phyloP scores from a whole-genome alignment of 2,888 invertebrate genomes.

The Brenthis hecate region DNA sequence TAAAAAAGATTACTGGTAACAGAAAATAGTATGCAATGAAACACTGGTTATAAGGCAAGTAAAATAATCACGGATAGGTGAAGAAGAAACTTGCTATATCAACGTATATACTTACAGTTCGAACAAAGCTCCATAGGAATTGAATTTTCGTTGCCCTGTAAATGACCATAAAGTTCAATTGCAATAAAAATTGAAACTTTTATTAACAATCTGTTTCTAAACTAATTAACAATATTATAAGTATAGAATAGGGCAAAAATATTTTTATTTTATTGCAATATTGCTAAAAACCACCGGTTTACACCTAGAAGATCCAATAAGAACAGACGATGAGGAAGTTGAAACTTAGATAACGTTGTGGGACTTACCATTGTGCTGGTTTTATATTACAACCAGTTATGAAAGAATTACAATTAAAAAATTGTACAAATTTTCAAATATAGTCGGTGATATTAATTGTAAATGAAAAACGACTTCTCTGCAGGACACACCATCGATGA shows the following conservation, averaged over 20 bases:
- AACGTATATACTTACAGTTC: slow-evolving; percentile 88
- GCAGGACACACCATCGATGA: slow-evolving; percentile 47
- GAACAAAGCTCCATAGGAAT: slow-evolving; percentile 98
- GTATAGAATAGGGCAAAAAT: background rate
- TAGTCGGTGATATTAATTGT: slow-evolving; percentile 25
- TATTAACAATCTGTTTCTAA: background rate
- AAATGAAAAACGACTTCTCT: slow-evolving; percentile 35
- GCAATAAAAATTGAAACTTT: background rate
- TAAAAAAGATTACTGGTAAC: slow-evolving; percentile 29
- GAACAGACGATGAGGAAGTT: slow-evolving; percentile 5
- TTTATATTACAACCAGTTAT: slow-evolving; percentile 21
- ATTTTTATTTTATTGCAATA: background rate
- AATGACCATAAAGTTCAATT: slow-evolving; percentile 28
- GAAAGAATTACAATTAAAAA: slow-evolving; percentile 3
- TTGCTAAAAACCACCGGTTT: slow-evolving; percentile 23
- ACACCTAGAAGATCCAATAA: slow-evolving; percentile 23
- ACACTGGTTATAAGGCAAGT: slow-evolving; percentile 38
- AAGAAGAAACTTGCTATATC: slow-evolving; percentile 27
- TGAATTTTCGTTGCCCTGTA: slow-evolving; percentile 97
- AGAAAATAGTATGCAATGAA: slow-evolving; percentile 38
- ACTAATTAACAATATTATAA: background rate
- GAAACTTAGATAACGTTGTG: background rate
- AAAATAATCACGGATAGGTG: slow-evolving; percentile 39
- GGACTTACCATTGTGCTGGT: slow-evolving; percentile 31
- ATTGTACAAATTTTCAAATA: slow-evolving; percentile 7